phyloP scores from a whole-genome alignment of 2,797 vertebrate species.

The Schizothorax lantsangensis region DNA sequence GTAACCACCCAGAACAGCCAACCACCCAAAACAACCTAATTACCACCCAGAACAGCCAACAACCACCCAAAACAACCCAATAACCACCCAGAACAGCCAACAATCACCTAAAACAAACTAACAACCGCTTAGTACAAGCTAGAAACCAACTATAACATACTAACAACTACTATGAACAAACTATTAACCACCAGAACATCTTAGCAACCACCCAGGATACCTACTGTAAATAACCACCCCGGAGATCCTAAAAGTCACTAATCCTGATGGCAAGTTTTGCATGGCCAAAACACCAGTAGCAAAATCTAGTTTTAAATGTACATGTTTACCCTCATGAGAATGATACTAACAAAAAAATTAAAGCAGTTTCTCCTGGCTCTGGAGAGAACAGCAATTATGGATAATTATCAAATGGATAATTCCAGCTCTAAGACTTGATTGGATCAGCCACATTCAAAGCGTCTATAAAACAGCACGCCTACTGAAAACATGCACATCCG shows the following conservation, averaged over 20 bases:
- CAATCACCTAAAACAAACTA: too few species aligned
- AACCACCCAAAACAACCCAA: too few species aligned
- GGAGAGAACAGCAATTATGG: background rate
- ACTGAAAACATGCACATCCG: background rate
- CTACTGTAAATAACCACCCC: background rate
- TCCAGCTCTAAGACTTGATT: constrained; percentile 1
- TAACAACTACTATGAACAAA: background rate
- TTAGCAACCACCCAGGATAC: background rate
- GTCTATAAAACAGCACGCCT: background rate
- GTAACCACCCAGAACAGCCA: too few species aligned
- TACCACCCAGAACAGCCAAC: too few species aligned
- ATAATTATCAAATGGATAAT: constrained; percentile 2
- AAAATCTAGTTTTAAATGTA: background rate
- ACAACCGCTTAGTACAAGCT: background rate
- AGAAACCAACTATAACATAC: background rate
- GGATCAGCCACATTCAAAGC: background rate
- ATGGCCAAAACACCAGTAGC: background rate
- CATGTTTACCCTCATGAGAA: background rate
- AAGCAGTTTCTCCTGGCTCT: background rate
- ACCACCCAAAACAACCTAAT: too few species aligned
- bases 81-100: too few species aligned
- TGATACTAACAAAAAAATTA: background rate
- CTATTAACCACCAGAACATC: background rate
- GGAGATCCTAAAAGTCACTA: background rate
- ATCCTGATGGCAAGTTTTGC: background rate